Evolutionary conservation across 2,888 invertebrate species (phyloP).

Genomic region (Diarsia mendica): DNA sequence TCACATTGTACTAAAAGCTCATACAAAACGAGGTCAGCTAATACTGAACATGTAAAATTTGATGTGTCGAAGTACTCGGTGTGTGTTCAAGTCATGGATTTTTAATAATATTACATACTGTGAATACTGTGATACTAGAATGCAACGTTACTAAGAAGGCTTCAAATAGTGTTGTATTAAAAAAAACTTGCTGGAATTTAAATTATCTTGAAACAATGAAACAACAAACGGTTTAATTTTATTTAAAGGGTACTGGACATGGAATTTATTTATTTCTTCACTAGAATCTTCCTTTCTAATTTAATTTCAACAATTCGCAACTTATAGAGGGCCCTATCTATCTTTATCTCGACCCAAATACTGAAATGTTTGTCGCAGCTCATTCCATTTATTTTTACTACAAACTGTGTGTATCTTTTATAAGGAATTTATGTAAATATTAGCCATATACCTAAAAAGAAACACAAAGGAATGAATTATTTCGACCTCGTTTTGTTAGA

Average conservation of each 20-base stretch:
- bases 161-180: background rate
- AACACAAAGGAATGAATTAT: constrained; percentile 41
- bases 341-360: constrained; percentile 37
- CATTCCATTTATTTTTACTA: constrained; percentile 32
- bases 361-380: constrained; percentile 27
- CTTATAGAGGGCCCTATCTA: background rate
- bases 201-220: constrained; percentile 13
- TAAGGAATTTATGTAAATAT: constrained; percentile 59
- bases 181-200: constrained; percentile 5
- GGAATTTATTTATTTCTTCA: constrained; percentile 22
- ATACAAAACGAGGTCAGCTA: no score
- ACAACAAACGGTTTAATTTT: constrained; percentile 30
- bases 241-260: constrained; percentile 14
- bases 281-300: background rate
- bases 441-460: constrained; percentile 33
- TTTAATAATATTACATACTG: background rate
- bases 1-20: no score
- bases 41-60: no score
- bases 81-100: background rate
- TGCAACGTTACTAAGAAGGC: background rate
- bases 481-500: constrained; percentile 34
- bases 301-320: constrained; percentile 19
- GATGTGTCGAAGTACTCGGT: no score
- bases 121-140: background rate
- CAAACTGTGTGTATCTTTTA: constrained; percentile 20